Conservation (phyloP, 2,113 vertebrate species). For the Helogale parvula region DNA sequence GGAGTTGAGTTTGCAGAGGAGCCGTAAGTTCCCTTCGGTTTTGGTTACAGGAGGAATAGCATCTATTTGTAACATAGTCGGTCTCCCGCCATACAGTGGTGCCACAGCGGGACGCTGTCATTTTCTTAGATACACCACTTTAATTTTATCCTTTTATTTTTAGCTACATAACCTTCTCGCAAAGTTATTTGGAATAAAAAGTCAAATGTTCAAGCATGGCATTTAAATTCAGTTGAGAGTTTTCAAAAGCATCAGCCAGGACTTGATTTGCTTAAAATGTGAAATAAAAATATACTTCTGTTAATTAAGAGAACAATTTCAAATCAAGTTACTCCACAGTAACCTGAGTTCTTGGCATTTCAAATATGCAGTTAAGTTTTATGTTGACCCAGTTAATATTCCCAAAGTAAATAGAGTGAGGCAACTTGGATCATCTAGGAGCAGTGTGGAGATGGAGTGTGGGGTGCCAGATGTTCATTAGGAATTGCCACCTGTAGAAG, state of each 20-base stretch:
- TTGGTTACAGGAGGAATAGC: background rate
- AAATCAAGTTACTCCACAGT: conserved; percentile 23
- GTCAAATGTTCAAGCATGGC: conserved; percentile 13
- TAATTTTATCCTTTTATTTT: conserved; percentile 25
- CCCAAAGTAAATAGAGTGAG: background rate
- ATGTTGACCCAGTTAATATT: background rate
- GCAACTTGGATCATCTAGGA: background rate
- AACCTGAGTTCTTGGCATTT: conserved; percentile 35
- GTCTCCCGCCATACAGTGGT: background rate
- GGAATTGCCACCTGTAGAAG: background rate
- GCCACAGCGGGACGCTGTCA: background rate
- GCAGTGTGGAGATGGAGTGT: background rate
- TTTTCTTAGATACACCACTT: background rate
- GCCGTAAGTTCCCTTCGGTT: background rate
- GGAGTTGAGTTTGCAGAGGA: background rate
- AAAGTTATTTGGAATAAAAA: conserved; percentile 37
- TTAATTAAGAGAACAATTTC: conserved; percentile 32
- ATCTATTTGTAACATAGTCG: background rate
- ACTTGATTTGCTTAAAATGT: conserved; percentile 6
- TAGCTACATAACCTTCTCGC: background rate
- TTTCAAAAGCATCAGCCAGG: background rate
- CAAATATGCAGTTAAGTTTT: conserved; percentile 18
- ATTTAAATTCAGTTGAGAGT: conserved; percentile 21
- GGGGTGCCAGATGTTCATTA: background rate
- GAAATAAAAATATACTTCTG: conserved; percentile 35